Evolutionary conservation across 2,113 vertebrate genomes (phyloP), one percentile per base, ranked within the genome.

Genomic region (Podocnemis expansa): DNA sequence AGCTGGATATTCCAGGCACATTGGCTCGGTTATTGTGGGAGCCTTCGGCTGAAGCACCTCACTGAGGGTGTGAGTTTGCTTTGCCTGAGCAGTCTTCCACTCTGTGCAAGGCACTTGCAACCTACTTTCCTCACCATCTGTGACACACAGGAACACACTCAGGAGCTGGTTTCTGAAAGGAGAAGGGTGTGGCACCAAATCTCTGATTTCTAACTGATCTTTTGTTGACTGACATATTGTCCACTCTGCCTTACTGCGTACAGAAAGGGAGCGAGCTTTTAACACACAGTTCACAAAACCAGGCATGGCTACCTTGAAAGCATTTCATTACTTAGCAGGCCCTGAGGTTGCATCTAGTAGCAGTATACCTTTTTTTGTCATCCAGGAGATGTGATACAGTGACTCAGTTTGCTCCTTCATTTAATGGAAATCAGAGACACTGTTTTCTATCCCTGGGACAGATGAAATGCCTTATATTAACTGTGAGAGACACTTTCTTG

Each of bases 301-400:
- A 60, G 29, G 90, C 24, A 5, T 52, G 22, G 8, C 47, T 54
- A 90, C 91, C 45, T 84, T 10, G 80, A 70, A 78, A 24, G 22
- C 83, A 10, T 90, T 93, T 85, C 13, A 27, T 84, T 31, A 67
- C 75, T 89, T 82, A 11, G 85, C 27, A 47, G 27, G 78, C 29
- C 52, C 58, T 34, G 79, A 80, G 12, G 67, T 91, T 85, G 38
- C 88, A 47, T 89, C 78, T 82, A 73, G 54, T 78, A 78, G 87
- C 76, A 82, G 90, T 3, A 12, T 67, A 60, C 29, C n/a, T n/a
- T 60, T 60, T 60, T 60, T 80, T 85, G 54, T 83, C 16, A 13
- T 88, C 93, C 70, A 85, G 89, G 76, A 95, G 52, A 93, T 60
- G 49, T 96, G 96, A 97, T 95, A 96, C 95, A 96, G 95, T 95